Conservation (phyloP, 2,113 vertebrate genomes). For the Nesogale talazaci region DNA sequence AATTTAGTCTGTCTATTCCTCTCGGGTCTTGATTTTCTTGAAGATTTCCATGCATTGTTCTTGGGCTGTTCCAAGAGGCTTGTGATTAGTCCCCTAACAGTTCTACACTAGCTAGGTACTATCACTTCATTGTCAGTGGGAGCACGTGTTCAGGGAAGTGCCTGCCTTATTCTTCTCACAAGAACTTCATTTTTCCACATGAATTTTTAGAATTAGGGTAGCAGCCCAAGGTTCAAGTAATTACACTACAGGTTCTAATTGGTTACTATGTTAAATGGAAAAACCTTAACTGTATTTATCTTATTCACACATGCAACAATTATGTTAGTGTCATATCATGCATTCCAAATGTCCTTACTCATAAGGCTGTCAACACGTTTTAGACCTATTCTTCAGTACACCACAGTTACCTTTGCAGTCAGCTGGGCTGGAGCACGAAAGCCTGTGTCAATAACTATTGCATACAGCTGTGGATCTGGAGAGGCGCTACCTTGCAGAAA, state of each 20-base stretch:
- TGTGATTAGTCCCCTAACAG: no score
- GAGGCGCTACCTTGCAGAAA: conserved; percentile 85
- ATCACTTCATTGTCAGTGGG: no score
- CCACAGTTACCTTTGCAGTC: conserved; percentile 86
- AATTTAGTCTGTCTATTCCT: no score
- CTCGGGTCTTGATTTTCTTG: no score
- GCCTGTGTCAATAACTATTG: conserved; percentile 88
- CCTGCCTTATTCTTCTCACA: not conserved
- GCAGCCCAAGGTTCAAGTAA: no score
- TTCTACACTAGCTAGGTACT: no score
- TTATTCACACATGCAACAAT: not conserved
- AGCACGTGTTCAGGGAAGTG: no score
- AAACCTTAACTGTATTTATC: not conserved
- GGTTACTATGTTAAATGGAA: not conserved
- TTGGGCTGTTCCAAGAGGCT: no score
- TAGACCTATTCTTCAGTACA: not conserved
- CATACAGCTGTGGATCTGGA: conserved; percentile 82
- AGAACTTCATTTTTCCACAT: not conserved
- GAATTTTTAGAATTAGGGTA: no score
- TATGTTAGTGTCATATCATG: not conserved
- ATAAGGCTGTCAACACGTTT: rapidly evolving
- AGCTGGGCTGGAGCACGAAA: conserved; percentile 85
- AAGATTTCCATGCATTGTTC: no score
- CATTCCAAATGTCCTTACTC: rapidly evolving
- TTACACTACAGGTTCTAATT: rapidly evolving